Base-by-base conservation (phyloP, 1,140 invertebrate species). In the Microplitis mediator region DNA sequence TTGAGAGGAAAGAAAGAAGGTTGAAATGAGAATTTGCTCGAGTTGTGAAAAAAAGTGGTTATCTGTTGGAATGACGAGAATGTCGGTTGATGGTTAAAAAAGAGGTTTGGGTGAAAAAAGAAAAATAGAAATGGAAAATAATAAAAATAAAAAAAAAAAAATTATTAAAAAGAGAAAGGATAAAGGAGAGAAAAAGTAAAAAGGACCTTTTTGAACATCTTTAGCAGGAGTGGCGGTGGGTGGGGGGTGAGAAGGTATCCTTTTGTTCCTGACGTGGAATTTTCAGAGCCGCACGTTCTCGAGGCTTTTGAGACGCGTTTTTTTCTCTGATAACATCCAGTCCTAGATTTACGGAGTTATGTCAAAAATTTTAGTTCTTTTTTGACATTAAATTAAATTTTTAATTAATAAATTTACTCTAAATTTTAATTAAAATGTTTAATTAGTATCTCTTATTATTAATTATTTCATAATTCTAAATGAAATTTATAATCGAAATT, bases 171-270 rank as follows among this genome's bases (percentile, higher is more conserved):
- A 69, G 36, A 69, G 56, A 58, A 67, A 52, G 61, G 51, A 65
- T 8, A 39, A 39, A 45, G 11, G 8, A 45, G 11, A 45, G 3
- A 45, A 9, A 45, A 45, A 45, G 39, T 45, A 45, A 11, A 45
- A 45, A 45, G 39, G 39, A 45, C 52, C 61, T 31, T 64, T 71
- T 54, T 71, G 36, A 64, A 71, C 62, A 64, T 54, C 69, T 65
- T 52, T 52, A 35, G 32, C n/a, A 31, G 23, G 36, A n/a, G 35
- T 13, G 50, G 6, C 14, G n/a, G 50, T 45, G 6, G 6, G 11
- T n/a, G 14, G 14, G 35, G 51, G 56, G 51, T 11, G 51, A 6
- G 50, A 65, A 50, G 56, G 23, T 58, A 58, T 58, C 23, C 16
- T 11, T 58, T 58, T 58, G 23, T 58, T 34, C 60, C 11, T 16